phyloP scores from a whole-genome alignment of 2,113 vertebrate species.

The Pseudolaguvia tuberculata region DNA sequence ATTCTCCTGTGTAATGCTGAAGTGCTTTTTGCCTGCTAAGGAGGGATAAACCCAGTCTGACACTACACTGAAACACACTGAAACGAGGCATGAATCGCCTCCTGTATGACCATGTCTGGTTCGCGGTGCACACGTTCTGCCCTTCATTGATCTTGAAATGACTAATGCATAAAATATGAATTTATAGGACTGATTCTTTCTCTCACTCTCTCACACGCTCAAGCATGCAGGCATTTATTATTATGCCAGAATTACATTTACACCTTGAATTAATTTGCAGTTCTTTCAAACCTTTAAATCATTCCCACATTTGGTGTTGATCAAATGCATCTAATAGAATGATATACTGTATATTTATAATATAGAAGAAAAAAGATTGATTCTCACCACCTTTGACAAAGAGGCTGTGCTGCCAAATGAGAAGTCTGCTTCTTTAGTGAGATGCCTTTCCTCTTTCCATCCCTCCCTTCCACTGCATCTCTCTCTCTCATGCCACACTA shows the following conservation, averaged over 20 bases:
- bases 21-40: background rate
- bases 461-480: slow-evolving; percentile 41
- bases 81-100: background rate
- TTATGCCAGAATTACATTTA: background rate
- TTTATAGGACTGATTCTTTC: background rate
- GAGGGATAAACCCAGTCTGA: background rate
- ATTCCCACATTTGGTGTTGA: background rate
- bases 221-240: background rate
- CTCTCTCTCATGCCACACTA: slow-evolving; percentile 59
- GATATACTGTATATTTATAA: background rate
- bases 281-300: background rate
- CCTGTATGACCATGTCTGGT: background rate
- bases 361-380: background rate
- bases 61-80: background rate
- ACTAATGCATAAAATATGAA: slow-evolving; percentile 23
- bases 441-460: slow-evolving; percentile 49
- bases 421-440: slow-evolving; percentile 12
- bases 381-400: slow-evolving; percentile 36
- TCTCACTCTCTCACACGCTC: background rate
- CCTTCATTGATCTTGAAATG: slow-evolving; percentile 29
- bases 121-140: background rate
- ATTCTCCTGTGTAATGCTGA: background rate
- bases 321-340: background rate
- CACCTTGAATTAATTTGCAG: background rate
- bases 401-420: slow-evolving; percentile 18